phyloP scores from a whole-genome alignment of 2,797 vertebrate species.

The Poeciliopsis gracilis region DNA sequence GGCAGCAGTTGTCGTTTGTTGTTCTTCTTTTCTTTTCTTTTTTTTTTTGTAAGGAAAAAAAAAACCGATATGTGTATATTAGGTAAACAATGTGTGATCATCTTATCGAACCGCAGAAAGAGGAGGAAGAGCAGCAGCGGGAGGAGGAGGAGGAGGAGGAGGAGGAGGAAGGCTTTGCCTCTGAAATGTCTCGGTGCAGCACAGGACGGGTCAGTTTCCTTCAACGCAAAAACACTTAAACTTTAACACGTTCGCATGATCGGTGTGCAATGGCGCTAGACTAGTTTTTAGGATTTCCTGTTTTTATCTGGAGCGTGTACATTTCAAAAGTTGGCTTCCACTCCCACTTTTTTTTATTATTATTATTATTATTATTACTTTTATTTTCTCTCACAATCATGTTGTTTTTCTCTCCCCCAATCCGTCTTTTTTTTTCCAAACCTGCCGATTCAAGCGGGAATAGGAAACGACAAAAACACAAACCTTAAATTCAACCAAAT shows the following conservation, averaged over 20 bases:
- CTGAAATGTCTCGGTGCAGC: conserved; percentile 66
- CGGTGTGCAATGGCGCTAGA: conserved; percentile 73
- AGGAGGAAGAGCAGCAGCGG: conserved; percentile 56
- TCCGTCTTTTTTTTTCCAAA: neutral
- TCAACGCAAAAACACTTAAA: conserved; percentile 56
- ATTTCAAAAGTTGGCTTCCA: conserved; percentile 87
- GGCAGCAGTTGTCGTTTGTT: conserved; percentile 65
- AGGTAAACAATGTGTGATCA: conserved; percentile 72
- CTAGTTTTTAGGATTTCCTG: conserved; percentile 42
- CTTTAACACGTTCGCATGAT: conserved; percentile 61
- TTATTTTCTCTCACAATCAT: conserved; percentile 52
- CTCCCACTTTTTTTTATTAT: conserved; percentile 68
- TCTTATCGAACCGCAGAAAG: conserved; percentile 31
- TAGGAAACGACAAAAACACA: neutral
- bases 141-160: conserved; percentile 68
- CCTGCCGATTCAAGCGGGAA: conserved; percentile 39
- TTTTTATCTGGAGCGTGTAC: conserved; percentile 77
- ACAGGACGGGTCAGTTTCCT: conserved; percentile 52
- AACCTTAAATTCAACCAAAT: conserved; percentile 33
- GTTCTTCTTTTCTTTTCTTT: neutral
- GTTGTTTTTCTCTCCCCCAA: conserved; percentile 38
- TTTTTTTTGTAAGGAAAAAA: conserved; percentile 52
- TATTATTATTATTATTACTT: neutral
- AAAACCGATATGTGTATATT: conserved; percentile 84
- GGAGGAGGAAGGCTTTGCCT: conserved; percentile 69